Evolutionary conservation across 1,140 invertebrate genomes (phyloP), one percentile per base, ranked within the genome.

Genomic region (Epicauta chinensis): DNA sequence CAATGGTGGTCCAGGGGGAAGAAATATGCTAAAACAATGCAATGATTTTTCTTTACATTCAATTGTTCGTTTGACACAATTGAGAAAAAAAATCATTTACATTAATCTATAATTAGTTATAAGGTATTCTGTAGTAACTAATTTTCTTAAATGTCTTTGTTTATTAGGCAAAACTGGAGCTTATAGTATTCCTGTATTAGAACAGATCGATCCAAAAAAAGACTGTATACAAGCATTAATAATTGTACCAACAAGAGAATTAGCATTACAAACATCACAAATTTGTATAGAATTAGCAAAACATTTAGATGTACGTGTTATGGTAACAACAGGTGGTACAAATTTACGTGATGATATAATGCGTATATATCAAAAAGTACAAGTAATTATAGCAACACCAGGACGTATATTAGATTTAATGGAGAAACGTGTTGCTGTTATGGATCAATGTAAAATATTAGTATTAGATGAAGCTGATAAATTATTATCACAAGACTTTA

Each of bases 391-490:
- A 69, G 97, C 97, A 39, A 99, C 97, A 58, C 97, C 97, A 56
- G 97, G 97, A 63, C 84, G 97, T 75, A 98, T 99, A 75, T 83
- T 99, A 66, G 97, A 99, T 83, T 82, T 99, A 66, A 97, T 99
- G 90, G 97, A 99, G 74, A 99, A 99, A 75, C 53, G 51, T 56
- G 91, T 99, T 61, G 95, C 96, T 12, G 83, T 91, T 70, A 93
- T 97, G 83, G 87, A 94, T 59, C 83, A 94, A 58, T 99, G 97
- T 80, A 87, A 87, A 74, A 97, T 95, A 74, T 78, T 99, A 63
- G 94, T 99, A 62, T 80, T 99, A 61, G 97, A 99, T 78, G 97
- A 99, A 81, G 97, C 97, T 60, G 97, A 99, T 74, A 99, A 99
- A 76, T 80, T 99, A 58, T 80, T 99, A 45, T 98, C 95, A 56